Conservation (phyloP, 2,797 vertebrate genomes). For the Tauraco hartlaubi region DNA sequence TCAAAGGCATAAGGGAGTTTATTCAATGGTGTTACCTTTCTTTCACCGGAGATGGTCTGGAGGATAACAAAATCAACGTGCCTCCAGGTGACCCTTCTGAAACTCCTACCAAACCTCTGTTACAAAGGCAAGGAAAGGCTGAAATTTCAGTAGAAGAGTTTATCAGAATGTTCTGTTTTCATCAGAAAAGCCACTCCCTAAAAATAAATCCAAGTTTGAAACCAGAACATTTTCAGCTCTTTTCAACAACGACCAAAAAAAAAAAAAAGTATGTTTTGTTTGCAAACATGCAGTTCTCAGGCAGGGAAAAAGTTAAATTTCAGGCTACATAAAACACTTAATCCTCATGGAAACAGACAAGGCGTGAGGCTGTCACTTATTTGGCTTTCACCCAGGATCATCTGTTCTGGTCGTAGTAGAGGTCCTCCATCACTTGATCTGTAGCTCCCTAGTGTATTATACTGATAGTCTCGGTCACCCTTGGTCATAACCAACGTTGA, state of each 20-base stretch:
- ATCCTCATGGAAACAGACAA: not conserved
- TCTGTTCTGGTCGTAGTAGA: not conserved
- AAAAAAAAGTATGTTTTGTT: not conserved
- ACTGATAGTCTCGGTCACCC: not conserved
- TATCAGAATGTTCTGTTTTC: not conserved
- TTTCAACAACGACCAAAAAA: fast-evolving
- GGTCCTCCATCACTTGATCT: not conserved
- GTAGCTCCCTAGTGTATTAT: not conserved
- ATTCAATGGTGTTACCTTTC: not conserved
- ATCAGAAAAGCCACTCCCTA: not conserved
- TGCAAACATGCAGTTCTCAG: not conserved
- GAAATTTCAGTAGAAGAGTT: not conserved
- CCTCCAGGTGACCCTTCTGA: not conserved
- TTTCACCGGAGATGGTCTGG: not conserved
- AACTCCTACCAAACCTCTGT: not conserved
- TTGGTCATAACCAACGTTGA: not conserved
- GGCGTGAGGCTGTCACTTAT: not conserved
- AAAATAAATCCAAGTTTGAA: not conserved
- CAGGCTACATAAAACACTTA: not conserved
- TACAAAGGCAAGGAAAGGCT: not conserved
- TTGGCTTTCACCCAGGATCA: not conserved
- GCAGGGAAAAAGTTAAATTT: not conserved
- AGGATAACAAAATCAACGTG: not conserved
- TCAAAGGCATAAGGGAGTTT: not conserved
- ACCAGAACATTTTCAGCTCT: not conserved